These are phyloP conservation scores for Gonioctena quinquepunctata DNA, from an alignment of 1,140 invertebrate species.

Conservation along the genomic window DNA sequence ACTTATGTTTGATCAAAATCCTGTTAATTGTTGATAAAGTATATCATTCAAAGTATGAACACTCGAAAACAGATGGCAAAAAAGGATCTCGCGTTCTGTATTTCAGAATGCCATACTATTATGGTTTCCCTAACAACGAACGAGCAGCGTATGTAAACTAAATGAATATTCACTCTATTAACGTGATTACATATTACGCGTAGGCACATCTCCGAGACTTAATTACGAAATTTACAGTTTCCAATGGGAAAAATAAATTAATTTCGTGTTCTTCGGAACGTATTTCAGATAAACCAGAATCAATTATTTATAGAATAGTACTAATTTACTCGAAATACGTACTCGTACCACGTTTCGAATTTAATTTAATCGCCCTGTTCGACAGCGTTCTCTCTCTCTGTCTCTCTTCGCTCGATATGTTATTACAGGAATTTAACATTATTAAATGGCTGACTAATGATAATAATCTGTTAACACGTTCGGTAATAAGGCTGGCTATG, in stretches of 20 bases:
- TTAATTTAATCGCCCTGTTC: background rate
- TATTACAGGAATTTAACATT: background rate
- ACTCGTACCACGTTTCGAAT: background rate
- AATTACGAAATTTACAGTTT: constrained; percentile 29
- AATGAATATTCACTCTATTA: constrained; percentile 11
- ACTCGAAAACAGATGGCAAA: background rate
- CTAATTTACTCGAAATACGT: constrained; percentile 8
- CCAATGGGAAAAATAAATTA: constrained; percentile 26
- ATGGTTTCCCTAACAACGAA: background rate
- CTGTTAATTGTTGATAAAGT: too few species aligned
- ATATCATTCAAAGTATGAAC: too few species aligned
- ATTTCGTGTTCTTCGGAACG: constrained; percentile 9
- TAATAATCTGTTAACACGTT: background rate
- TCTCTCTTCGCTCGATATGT: background rate
- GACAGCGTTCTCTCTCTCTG: too few species aligned
- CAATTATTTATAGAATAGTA: constrained; percentile 18
- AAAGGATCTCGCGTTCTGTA: background rate
- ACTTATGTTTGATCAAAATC: too few species aligned
- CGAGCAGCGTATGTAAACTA: background rate
- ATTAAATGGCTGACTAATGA: background rate
- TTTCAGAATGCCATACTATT: background rate
- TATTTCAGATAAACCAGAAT: constrained; percentile 20
- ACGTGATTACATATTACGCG: constrained; percentile 11
- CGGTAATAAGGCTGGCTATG: background rate
- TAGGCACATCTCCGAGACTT: constrained; percentile 17